Conservation (phyloP, 2,797 vertebrate species). For the Pitangus sulphuratus region DNA sequence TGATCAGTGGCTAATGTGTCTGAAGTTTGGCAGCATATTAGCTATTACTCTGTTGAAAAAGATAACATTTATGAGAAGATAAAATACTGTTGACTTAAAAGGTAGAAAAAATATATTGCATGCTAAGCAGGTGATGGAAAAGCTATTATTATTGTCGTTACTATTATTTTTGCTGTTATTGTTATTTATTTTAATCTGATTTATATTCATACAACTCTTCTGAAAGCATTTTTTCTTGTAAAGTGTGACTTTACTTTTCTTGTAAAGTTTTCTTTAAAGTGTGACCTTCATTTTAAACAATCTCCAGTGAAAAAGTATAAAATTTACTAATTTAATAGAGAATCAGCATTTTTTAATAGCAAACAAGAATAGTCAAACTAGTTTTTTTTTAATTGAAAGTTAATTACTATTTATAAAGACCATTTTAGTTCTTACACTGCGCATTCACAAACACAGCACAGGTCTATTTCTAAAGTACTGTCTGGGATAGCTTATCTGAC, state of each 20-base stretch:
- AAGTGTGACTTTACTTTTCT: not conserved
- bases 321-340: not conserved
- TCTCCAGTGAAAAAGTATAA: not conserved
- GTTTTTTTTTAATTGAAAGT: accelerated
- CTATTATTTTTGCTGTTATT: accelerated
- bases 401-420: not conserved
- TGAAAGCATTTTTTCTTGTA: not conserved
- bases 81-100: not conserved
- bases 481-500: not conserved
- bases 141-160: accelerated
- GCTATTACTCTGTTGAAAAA: not conserved
- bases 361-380: not conserved
- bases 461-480: not conserved
- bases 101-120: not conserved
- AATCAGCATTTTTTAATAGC: not conserved
- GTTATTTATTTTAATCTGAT: not conserved
- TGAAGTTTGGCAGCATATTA: not conserved
- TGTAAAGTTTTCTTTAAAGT: not conserved
- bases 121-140: not conserved
- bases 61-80: not conserved
- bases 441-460: not conserved
- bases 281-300: not conserved
- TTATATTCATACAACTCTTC: not conserved
- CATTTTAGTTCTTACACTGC: not conserved
- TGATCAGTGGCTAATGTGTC: conserved; percentile 38